These are phyloP conservation scores for Phlogophora meticulosa DNA, from an alignment of 2,888 invertebrate genomes.

Conservation along the genomic window DNA sequence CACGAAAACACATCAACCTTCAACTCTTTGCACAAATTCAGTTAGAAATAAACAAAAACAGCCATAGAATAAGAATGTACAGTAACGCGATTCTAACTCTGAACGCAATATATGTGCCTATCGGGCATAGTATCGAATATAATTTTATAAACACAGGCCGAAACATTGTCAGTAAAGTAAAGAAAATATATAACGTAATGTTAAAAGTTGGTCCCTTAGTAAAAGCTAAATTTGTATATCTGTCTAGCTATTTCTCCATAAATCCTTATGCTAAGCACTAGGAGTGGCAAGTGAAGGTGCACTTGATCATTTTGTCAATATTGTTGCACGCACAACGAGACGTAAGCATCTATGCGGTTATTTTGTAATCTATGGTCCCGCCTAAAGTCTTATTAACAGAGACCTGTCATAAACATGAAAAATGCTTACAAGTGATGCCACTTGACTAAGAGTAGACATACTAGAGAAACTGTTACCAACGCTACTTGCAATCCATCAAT, in stretches of 20 bases:
- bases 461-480: conserved; percentile 36
- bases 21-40: conserved; percentile 25
- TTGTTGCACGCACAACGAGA: not conserved
- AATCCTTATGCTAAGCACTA: too few species aligned
- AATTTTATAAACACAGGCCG: too few species aligned
- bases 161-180: too few species aligned
- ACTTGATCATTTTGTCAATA: too few species aligned
- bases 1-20: not conserved
- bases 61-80: not conserved
- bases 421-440: conserved; percentile 31
- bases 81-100: not conserved
- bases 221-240: too few species aligned
- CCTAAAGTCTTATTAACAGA: conserved; percentile 24
- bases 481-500: conserved; percentile 41
- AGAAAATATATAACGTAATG: too few species aligned
- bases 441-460: conserved; percentile 41
- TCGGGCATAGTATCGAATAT: too few species aligned
- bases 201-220: too few species aligned
- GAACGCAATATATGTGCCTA: too few species aligned
- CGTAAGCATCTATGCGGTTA: not conserved
- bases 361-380: conserved; percentile 18
- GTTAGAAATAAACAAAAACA: conserved; percentile 50
- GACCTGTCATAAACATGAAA: conserved; percentile 46
- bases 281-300: too few species aligned
- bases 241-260: too few species aligned